A percentile compares a stretch with the other conserved stretches of the same genome.
These are phyloP conservation scores for Phenganax stokvisi DNA, from an alignment of 92 coral and sea anemone genomes.

Conservation along the genomic window DNA sequence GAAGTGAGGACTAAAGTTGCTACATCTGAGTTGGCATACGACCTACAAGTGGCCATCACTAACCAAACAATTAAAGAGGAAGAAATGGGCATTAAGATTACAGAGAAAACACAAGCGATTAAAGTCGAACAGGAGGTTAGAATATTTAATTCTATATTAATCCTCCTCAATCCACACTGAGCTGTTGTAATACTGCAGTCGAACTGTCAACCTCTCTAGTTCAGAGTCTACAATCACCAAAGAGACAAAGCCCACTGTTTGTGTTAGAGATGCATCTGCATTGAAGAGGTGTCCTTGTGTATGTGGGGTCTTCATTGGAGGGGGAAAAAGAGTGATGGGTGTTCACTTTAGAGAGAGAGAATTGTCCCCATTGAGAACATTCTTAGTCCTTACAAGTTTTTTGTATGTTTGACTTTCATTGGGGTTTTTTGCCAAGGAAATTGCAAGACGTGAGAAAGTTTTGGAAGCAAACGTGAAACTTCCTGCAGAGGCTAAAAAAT, in stretches of 20 bases:
- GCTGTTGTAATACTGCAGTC: not conserved
- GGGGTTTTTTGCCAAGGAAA: conserved; percentile 52
- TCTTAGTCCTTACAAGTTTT: too few species aligned
- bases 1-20: conserved; percentile 87
- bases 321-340: too few species aligned
- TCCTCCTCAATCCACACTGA: not conserved
- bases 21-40: conserved; percentile 76
- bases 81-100: conserved; percentile 82
- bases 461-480: conserved; percentile 73
- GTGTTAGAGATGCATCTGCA: too few species aligned
- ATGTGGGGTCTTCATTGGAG: too few species aligned
- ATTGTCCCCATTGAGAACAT: too few species aligned
- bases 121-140: conserved; percentile 88
- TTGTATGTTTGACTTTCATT: too few species aligned
- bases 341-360: too few species aligned
- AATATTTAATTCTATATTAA: not conserved
- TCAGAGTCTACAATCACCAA: too few species aligned
- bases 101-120: conserved; percentile 87
- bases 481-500: conserved; percentile 95
- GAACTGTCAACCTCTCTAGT: not conserved
- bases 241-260: too few species aligned
- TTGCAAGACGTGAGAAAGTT: conserved; percentile 85
- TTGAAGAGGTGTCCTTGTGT: too few species aligned
- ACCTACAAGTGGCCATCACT: conserved; percentile 85
- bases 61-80: conserved; percentile 89